A percentile compares a stretch with the other conserved stretches of the same genome.
These are phyloP conservation scores for Drosophila insularis DNA, from an alignment of 1,140 invertebrate species.

Conservation along the genomic window DNA sequence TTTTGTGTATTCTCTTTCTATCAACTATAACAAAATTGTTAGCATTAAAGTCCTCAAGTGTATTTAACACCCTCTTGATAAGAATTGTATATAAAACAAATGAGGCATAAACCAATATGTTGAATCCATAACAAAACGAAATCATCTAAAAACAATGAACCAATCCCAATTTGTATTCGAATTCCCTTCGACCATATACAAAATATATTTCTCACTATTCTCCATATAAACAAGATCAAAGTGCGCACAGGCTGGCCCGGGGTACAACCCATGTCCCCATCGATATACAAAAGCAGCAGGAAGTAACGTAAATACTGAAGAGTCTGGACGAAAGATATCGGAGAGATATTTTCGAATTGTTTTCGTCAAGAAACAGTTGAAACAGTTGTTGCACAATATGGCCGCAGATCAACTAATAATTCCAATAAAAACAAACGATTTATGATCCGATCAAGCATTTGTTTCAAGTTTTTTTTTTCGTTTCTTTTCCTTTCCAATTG, in stretches of 20 bases:
- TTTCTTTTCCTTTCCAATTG: background rate
- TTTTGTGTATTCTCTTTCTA: too few species aligned
- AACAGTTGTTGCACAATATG: conserved; percentile 79
- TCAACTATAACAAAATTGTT: conserved; percentile 7
- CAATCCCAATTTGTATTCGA: conserved; percentile 38
- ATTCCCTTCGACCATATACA: conserved; percentile 40
- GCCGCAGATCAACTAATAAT: conserved; percentile 77
- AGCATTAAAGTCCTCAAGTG: conserved; percentile 35
- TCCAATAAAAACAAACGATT: conserved; percentile 66
- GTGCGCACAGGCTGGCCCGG: conserved; percentile 39
- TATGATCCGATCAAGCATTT: conserved; percentile 44
- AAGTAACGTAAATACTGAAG: conserved; percentile 68
- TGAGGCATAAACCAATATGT: conserved; percentile 22
- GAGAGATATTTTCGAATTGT: conserved; percentile 47
- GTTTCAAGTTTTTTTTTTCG: conserved; percentile 28
- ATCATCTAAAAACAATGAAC: conserved; percentile 39
- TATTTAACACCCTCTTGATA: conserved; percentile 73
- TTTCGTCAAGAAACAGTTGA: conserved; percentile 60
- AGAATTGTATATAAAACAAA: conserved; percentile 66
- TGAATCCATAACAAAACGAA: conserved; percentile 13
- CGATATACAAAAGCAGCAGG: conserved; percentile 72
- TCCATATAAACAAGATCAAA: conserved; percentile 78
- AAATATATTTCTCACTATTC: conserved; percentile 67
- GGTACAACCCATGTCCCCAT: conserved; percentile 56
- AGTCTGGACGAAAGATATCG: conserved; percentile 28